These are phyloP conservation scores for Cataglyphis livida DNA, from an alignment of 2,888 invertebrate species.

Conservation along the genomic window DNA sequence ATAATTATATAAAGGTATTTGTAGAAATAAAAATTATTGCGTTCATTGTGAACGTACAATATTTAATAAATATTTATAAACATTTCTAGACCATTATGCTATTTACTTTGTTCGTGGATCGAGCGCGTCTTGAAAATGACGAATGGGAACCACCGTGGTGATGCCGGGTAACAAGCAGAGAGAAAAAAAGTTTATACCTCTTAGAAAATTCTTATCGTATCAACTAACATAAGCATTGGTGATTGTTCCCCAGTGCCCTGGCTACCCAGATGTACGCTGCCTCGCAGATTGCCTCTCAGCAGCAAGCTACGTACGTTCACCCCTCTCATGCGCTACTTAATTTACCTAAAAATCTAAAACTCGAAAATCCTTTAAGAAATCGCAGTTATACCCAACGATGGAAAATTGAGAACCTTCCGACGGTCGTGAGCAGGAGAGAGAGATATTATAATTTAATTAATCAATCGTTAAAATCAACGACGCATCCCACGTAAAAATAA, in stretches of 20 bases:
- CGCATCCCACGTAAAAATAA: background rate
- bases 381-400: constrained; percentile 83
- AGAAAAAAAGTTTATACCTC: constrained; percentile 64
- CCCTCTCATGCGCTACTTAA: constrained; percentile 83
- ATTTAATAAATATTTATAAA: background rate
- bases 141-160: constrained; percentile 71
- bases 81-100: background rate
- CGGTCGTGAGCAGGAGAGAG: constrained; percentile 10
- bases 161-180: constrained; percentile 62
- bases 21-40: background rate
- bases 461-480: constrained; percentile 6
- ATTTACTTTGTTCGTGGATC: background rate
- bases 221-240: constrained; percentile 86
- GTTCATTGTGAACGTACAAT: background rate
- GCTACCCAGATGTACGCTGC: constrained; percentile 98
- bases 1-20: background rate
- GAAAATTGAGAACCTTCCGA: constrained; percentile 46
- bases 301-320: constrained; percentile 96
- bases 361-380: constrained; percentile 74
- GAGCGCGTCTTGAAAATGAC: constrained; percentile 15
- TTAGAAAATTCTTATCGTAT: constrained; percentile 79
- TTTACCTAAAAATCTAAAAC: constrained; percentile 82
- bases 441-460: background rate
- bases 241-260: constrained; percentile 95
- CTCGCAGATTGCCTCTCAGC: constrained; percentile 96